Conservation (phyloP, 2,888 invertebrate species). For the Pseudococcus jackbeardsleyi region DNA sequence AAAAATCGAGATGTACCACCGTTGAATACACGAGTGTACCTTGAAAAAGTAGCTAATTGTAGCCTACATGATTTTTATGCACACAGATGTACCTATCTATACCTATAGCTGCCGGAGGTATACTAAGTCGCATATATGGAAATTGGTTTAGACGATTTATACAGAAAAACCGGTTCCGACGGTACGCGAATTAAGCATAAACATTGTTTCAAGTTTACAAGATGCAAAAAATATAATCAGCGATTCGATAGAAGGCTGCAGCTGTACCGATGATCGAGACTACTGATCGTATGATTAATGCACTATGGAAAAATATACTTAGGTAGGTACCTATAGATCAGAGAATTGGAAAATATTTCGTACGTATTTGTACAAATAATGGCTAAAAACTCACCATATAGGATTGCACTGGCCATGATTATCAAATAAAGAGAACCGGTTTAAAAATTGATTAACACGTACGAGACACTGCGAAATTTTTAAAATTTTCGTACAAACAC, state of each 20-base stretch:
- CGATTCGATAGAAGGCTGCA: not conserved
- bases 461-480: not conserved
- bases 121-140: not conserved
- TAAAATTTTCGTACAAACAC: not conserved
- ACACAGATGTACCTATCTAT: not conserved
- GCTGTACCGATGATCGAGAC: not conserved
- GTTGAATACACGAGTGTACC: not conserved
- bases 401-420: not conserved
- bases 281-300: not conserved
- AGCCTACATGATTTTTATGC: not conserved
- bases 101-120: not conserved
- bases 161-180: not conserved
- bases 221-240: not conserved
- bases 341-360: not conserved
- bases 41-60: not conserved
- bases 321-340: not conserved
- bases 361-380: not conserved
- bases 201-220: not conserved
- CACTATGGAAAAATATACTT: not conserved
- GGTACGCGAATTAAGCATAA: not conserved
- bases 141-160: not conserved
- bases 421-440: constrained; percentile 13
- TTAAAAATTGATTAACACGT: not conserved
- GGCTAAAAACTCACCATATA: not conserved
- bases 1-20: no score